Conservation (phyloP, 2,797 vertebrate genomes). For the Nothura maculosa region DNA sequence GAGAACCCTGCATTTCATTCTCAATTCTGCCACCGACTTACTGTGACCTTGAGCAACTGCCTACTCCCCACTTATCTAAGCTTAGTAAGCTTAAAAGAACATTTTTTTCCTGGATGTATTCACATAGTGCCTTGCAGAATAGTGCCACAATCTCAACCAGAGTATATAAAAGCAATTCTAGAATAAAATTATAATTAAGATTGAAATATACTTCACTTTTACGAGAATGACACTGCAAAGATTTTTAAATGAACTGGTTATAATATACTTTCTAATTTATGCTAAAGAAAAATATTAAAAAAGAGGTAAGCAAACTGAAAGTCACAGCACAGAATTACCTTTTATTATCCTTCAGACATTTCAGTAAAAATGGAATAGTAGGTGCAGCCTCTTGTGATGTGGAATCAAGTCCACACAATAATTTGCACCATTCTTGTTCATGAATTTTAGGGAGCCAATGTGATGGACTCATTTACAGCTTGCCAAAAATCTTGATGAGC, state of each 20-base stretch:
- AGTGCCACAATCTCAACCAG: neutral
- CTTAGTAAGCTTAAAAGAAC: neutral
- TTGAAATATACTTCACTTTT: neutral
- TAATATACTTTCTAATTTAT: neutral
- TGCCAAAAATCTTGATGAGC: neutral
- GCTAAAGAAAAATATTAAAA: neutral
- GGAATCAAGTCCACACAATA: neutral
- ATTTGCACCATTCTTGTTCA: neutral
- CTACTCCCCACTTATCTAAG: neutral
- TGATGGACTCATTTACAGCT: neutral
- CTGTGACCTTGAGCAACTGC: neutral
- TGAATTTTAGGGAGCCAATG: neutral
- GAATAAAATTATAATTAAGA: neutral
- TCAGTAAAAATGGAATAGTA: neutral
- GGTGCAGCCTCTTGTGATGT: neutral
- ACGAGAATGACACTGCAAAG: neutral
- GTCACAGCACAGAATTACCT: neutral
- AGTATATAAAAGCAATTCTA: neutral
- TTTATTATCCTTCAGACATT: conserved; percentile 24
- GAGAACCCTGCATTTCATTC: neutral
- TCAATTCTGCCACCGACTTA: neutral
- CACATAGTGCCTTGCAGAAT: neutral
- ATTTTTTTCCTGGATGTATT: neutral
- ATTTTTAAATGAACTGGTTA: neutral
- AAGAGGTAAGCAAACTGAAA: neutral